Evolutionary conservation across 2,888 invertebrate species (phyloP).

Genomic region (Synanthedon tipuliformis): DNA sequence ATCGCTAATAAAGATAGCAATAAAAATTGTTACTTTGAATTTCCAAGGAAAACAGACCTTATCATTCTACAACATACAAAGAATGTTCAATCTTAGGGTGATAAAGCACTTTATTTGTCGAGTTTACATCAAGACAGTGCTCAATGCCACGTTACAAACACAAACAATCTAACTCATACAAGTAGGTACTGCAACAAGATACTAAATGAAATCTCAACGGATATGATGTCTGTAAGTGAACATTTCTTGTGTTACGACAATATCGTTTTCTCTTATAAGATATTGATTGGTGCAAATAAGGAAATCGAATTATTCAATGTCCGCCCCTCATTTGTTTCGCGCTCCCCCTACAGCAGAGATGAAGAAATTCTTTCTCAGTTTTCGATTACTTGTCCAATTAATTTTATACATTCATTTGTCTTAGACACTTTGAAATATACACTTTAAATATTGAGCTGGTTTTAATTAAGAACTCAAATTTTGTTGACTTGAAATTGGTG

Average conservation of each 20-base stretch:
- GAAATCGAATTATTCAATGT: constrained; percentile 71
- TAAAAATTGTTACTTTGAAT: too few species aligned
- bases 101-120: too few species aligned
- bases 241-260: constrained; percentile 27
- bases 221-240: constrained; percentile 19
- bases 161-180: too few species aligned
- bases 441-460: constrained; percentile 1
- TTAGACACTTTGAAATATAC: constrained; percentile 52
- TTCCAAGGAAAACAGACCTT: too few species aligned
- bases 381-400: constrained; percentile 71
- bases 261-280: constrained; percentile 50
- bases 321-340: constrained; percentile 68
- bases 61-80: too few species aligned
- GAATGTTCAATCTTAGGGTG: too few species aligned
- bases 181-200: too few species aligned
- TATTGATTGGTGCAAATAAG: constrained; percentile 70
- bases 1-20: too few species aligned
- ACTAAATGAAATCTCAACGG: constrained; percentile 11
- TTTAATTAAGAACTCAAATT: background rate
- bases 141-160: too few species aligned
- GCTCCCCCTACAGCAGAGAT: constrained; percentile 61
- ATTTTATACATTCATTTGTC: constrained; percentile 70
- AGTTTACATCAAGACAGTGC: too few species aligned
- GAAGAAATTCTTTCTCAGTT: constrained; percentile 70
- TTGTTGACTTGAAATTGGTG: background rate